Evolutionary conservation across 2,113 vertebrate genomes (phyloP), one percentile per base, ranked within the genome.

Genomic region (Zapus hudsonius): DNA sequence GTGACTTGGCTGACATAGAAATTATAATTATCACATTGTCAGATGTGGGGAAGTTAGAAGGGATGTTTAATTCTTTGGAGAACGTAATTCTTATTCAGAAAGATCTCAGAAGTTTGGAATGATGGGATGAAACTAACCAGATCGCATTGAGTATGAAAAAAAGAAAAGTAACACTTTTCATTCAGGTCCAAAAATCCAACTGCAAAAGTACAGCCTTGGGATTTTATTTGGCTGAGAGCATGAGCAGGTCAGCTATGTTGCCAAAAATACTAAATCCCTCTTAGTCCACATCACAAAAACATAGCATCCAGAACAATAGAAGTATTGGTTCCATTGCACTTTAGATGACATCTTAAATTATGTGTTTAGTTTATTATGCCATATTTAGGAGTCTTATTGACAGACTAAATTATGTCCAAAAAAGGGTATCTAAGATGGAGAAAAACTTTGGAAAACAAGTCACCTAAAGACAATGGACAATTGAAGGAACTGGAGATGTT

Each of bases 81-180:
- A 61, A 86, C 33, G 96, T 93, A 87, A 93, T 83, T 94, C 90
- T 92, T 94, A 80, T 83, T 92, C 31, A 94, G 69, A 95, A 96
- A 91, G 38, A 95, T 87, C 95, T 97, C 94, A 97, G 79, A 92
- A 85, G 82, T 96, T 97, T 96, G 95, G 95, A 96, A 97, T 94
- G 90, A 96, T 96, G 91, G 70, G 42, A 92, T 97, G 95, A 96
- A 96, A 95, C 70, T 96, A 96, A 96, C 74, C 94, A 96, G 89
- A 97, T 96, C 92, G 73, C 79, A 97, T 90, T 95, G 93, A 95
- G 88, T 94, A 87, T 78, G 59, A 93, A 96, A 94, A 96, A 95
- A 52, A n/a, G n/a, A 95, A 93, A 94, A 82, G 74, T 93, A 92
- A 95, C 94, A 73, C 82, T 90, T 96, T 95, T 92, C 59, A 86